phyloP scores from a whole-genome alignment of 92 coral and sea anemone species.

The Zoanthus sansibaricus region DNA sequence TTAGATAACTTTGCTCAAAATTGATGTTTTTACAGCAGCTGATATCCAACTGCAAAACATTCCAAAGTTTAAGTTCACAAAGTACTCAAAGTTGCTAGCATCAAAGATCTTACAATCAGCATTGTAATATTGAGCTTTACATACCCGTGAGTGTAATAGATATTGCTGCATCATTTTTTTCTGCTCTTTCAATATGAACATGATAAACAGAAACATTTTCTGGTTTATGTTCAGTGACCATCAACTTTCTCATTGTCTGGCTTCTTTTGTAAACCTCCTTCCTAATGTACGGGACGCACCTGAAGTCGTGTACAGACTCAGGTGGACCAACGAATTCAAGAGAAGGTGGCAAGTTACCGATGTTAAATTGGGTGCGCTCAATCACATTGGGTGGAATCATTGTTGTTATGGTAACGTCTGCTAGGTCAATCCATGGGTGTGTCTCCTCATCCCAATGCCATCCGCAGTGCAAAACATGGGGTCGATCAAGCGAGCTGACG shows the following conservation, averaged over 20 bases:
- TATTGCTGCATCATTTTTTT: slow-evolving; percentile 62
- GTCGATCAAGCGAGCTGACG: slow-evolving; percentile 68
- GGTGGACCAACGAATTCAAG: slow-evolving; percentile 71
- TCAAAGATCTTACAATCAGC: not conserved
- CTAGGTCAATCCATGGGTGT: slow-evolving; percentile 96
- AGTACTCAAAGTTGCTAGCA: too few species aligned
- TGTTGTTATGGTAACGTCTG: slow-evolving; percentile 79
- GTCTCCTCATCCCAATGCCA: slow-evolving; percentile 83
- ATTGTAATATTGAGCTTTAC: not conserved
- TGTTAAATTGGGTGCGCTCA: slow-evolving; percentile 65
- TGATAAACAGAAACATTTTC: slow-evolving; percentile 56
- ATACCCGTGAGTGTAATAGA: slow-evolving; percentile 73
- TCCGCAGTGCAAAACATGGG: slow-evolving; percentile 71
- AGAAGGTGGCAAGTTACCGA: slow-evolving; percentile 62
- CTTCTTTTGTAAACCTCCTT: slow-evolving; percentile 61
- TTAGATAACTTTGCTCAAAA: too few species aligned
- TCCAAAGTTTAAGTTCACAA: too few species aligned
- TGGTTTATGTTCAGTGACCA: slow-evolving; percentile 8
- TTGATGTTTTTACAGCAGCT: too few species aligned
- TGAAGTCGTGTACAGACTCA: slow-evolving; percentile 77
- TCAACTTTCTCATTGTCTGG: slow-evolving; percentile 59
- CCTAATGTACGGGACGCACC: slow-evolving; percentile 71
- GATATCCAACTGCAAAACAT: too few species aligned
- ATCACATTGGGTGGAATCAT: slow-evolving; percentile 75
- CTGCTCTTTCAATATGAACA: slow-evolving; percentile 69